phyloP scores from a whole-genome alignment of 2,113 vertebrate species.

The Cyprinodon variegatus region DNA sequence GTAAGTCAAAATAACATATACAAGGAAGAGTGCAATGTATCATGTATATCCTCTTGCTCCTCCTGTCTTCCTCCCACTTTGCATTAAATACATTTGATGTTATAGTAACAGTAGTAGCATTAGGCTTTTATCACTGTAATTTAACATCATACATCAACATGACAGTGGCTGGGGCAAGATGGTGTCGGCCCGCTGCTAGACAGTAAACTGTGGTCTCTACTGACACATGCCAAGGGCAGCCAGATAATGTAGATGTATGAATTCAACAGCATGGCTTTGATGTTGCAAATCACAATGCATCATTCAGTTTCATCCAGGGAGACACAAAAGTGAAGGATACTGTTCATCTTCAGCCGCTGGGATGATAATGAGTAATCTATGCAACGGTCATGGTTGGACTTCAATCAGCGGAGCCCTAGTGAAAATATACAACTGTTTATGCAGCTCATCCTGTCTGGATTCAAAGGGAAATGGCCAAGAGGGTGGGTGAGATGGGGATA shows the following conservation, averaged over 20 bases:
- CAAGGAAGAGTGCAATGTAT: slow-evolving; percentile 10
- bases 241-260: slow-evolving; percentile 69
- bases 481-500: slow-evolving; percentile 13
- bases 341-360: slow-evolving; percentile 48
- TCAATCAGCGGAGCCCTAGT: slow-evolving; percentile 50
- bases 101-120: slow-evolving; percentile 60
- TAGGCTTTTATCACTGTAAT: slow-evolving; percentile 68
- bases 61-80: slow-evolving; percentile 41
- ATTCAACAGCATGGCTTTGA: slow-evolving; percentile 72
- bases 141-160: slow-evolving; percentile 65
- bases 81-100: slow-evolving; percentile 64
- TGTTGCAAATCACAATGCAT: slow-evolving; percentile 62
- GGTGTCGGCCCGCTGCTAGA: slow-evolving; percentile 38
- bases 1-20: slow-evolving; percentile 58
- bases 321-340: slow-evolving; percentile 47
- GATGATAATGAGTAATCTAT: slow-evolving; percentile 57
- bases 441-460: slow-evolving; percentile 63
- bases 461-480: slow-evolving; percentile 47
- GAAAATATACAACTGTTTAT: slow-evolving; percentile 64
- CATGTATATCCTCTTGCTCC: slow-evolving; percentile 18
- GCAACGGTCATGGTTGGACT: slow-evolving; percentile 63
- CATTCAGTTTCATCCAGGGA: slow-evolving; percentile 55
- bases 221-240: slow-evolving; percentile 66
- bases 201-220: slow-evolving; percentile 36
- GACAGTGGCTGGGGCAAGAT: slow-evolving; percentile 59